Percentiles rank a stretch among this genome's conserved stretches.
Evolutionary conservation across 2,888 invertebrate species (phyloP).

Genomic region (Fragum fragum): DNA sequence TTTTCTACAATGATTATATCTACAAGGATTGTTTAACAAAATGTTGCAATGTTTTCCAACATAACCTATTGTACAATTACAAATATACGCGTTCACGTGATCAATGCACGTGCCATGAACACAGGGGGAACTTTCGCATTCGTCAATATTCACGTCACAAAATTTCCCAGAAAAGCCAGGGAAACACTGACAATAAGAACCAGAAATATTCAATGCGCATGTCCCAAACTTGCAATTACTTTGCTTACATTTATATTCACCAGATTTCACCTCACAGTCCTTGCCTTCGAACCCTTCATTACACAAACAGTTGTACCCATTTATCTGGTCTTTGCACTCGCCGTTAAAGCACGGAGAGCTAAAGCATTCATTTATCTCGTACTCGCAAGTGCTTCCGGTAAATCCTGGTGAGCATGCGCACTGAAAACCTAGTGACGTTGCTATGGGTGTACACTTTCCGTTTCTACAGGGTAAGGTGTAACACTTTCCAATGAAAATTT

Average conservation of each 20-base stretch:
- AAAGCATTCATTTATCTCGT: conserved; percentile 56
- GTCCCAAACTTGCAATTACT: conserved; percentile 45
- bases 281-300: conserved; percentile 24
- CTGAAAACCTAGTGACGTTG: conserved; percentile 26
- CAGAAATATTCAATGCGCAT: conserved; percentile 55
- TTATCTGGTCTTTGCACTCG: conserved; percentile 40
- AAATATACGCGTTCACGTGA: conserved; percentile 46
- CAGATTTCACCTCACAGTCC: conserved; percentile 31
- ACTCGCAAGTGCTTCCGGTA: conserved; percentile 53
- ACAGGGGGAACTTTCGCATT: conserved; percentile 49
- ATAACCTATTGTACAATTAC: conserved; percentile 37
- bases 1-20: conserved; percentile 27
- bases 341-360: conserved; percentile 50
- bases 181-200: conserved; percentile 61
- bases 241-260: conserved; percentile 18
- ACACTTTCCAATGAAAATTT: conserved; percentile 43
- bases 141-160: conserved; percentile 48
- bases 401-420: conserved; percentile 45
- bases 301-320: conserved; percentile 46
- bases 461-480: conserved; percentile 40
- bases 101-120: conserved; percentile 48
- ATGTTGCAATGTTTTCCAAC: conserved; percentile 49
- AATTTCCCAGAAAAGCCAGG: conserved; percentile 49
- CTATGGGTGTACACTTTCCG: conserved; percentile 34
- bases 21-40: conserved; percentile 33